These are phyloP conservation scores for Mnemiopsis leidyi DNA, from an alignment of 37 sponge, comb jelly and placozoan genomes.

Conservation along the genomic window DNA sequence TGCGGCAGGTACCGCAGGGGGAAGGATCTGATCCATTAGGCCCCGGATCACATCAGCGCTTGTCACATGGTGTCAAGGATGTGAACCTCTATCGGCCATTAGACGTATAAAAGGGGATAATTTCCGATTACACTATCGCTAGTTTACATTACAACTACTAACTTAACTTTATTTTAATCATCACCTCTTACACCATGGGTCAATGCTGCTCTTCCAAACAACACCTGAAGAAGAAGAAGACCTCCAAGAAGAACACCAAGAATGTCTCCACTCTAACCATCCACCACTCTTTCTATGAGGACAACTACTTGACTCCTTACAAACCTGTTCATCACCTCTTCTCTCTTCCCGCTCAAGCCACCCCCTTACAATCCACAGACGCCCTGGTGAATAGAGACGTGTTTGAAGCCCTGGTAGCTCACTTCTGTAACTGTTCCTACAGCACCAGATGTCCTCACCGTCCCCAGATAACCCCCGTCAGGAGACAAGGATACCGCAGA, in stretches of 20 bases:
- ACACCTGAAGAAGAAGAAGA: background rate
- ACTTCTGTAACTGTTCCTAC: slow-evolving; percentile 65
- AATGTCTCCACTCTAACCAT: background rate
- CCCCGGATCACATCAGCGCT: too few species aligned
- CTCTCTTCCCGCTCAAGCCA: background rate
- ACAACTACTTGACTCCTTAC: background rate
- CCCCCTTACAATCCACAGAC: background rate
- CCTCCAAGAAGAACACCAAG: background rate
- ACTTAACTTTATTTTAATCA: background rate
- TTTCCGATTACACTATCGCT: too few species aligned
- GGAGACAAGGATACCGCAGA: background rate
- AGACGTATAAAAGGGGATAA: too few species aligned
- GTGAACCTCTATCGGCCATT: too few species aligned
- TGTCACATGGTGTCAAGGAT: background rate
- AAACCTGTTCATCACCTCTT: background rate
- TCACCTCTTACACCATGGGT: background rate
- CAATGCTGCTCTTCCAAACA: background rate
- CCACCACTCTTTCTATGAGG: background rate
- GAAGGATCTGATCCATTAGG: too few species aligned
- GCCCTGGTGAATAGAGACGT: background rate
- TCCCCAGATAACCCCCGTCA: background rate
- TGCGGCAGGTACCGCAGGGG: too few species aligned
- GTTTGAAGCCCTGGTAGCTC: slow-evolving; percentile 2
- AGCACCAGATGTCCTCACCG: slow-evolving; percentile 31
- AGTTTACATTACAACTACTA: too few species aligned